phyloP scores from a whole-genome alignment of 92 coral and sea anemone genomes.

The Palythoa grandiflora region DNA sequence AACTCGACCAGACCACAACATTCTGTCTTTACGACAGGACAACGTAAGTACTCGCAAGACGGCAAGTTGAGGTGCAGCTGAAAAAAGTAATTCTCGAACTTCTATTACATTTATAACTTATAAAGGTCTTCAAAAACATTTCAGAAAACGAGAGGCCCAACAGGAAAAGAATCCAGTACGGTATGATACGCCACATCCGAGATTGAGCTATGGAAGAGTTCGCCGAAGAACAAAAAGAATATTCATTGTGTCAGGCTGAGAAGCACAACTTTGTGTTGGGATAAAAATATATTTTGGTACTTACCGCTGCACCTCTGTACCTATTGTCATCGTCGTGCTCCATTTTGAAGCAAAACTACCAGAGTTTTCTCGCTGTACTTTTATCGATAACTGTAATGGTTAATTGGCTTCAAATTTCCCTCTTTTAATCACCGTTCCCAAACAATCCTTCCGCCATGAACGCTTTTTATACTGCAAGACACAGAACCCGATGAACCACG shows the following conservation, averaged over 20 bases:
- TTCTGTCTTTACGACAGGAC: too few species aligned
- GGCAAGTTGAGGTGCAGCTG: too few species aligned
- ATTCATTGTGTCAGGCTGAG: neutral
- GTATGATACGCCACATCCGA: neutral
- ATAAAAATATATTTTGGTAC: neutral
- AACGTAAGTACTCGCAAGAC: too few species aligned
- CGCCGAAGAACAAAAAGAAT: neutral
- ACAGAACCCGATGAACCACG: conserved; percentile 32
- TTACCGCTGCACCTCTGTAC: conserved; percentile 36
- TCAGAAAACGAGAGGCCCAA: too few species aligned
- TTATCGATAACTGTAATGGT: neutral
- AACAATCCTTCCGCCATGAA: conserved; percentile 26
- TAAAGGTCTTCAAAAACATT: too few species aligned
- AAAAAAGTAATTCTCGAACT: too few species aligned
- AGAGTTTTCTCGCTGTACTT: neutral
- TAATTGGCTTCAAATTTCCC: conserved; percentile 29
- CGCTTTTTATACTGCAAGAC: conserved; percentile 41
- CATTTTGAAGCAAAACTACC: conserved; percentile 25
- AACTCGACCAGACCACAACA: too few species aligned
- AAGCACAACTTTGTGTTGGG: neutral
- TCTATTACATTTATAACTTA: too few species aligned
- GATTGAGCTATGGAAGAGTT: neutral
- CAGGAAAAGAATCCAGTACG: neutral
- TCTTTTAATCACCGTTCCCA: neutral
- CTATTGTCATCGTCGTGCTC: conserved; percentile 47